These are phyloP conservation scores for Sepioteuthis lessoniana DNA, from an alignment of 2,888 invertebrate species.

Conservation along the genomic window DNA sequence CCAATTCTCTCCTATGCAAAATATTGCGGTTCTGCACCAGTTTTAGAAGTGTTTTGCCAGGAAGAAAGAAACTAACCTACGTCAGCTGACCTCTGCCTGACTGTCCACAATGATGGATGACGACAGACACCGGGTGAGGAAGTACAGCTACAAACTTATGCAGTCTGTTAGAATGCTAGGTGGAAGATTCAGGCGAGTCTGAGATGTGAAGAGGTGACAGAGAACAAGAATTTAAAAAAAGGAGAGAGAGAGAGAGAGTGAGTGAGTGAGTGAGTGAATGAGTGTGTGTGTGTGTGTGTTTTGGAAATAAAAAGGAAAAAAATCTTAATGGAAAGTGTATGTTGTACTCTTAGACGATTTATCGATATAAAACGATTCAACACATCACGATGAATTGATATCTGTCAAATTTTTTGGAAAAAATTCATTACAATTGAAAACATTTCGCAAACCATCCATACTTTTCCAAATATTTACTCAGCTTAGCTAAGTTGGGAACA, in stretches of 20 bases:
- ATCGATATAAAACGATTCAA: not conserved
- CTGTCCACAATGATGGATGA: not conserved
- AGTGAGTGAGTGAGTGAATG: too few species aligned
- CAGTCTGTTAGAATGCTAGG: not conserved
- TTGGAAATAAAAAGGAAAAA: too few species aligned
- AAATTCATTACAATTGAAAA: too few species aligned
- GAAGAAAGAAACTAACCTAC: not conserved
- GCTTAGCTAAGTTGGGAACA: too few species aligned
- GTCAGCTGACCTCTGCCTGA: not conserved
- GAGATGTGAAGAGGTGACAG: not conserved
- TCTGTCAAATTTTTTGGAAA: too few species aligned
- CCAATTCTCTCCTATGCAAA: not conserved
- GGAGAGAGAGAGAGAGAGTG: too few species aligned
- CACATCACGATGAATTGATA: too few species aligned
- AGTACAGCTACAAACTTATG: constrained; percentile 5
- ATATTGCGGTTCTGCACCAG: not conserved
- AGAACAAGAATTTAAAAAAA: not conserved
- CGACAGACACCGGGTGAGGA: not conserved
- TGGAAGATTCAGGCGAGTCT: not conserved
- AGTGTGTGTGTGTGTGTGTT: too few species aligned
- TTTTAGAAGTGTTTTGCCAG: not conserved
- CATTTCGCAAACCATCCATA: too few species aligned
- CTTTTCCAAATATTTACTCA: too few species aligned
- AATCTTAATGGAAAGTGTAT: not conserved
- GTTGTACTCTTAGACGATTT: not conserved